phyloP scores from a whole-genome alignment of 2,888 invertebrate genomes.

The Dasysyrphus albostriatus region DNA sequence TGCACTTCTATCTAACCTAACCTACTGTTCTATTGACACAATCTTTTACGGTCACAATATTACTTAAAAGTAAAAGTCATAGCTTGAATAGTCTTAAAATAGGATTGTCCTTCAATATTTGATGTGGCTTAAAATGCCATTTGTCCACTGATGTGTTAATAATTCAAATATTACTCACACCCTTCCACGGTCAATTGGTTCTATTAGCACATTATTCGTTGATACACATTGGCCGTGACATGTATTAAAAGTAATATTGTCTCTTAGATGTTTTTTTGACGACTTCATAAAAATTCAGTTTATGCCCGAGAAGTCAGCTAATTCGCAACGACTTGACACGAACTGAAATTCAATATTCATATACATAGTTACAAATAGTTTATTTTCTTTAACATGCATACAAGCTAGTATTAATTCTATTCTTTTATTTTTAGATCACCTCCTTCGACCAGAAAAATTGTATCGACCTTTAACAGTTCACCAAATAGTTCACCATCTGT shows the following conservation, averaged over 20 bases:
- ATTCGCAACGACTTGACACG: slow-evolving; percentile 46
- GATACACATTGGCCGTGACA: slow-evolving; percentile 61
- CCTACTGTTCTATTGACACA: too few species aligned
- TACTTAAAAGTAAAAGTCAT: slow-evolving; percentile 3
- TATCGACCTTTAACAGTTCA: slow-evolving; percentile 78
- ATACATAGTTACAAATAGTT: not conserved
- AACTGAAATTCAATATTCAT: slow-evolving; percentile 48
- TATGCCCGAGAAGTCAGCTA: slow-evolving; percentile 49
- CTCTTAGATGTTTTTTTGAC: slow-evolving; percentile 44
- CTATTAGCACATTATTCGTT: slow-evolving; percentile 47
- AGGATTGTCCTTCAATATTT: slow-evolving; percentile 13
- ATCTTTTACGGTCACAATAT: too few species aligned
- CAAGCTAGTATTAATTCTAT: not conserved
- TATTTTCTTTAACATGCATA: not conserved
- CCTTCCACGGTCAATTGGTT: slow-evolving; percentile 29
- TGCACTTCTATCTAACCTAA: too few species aligned
- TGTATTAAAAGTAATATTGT: slow-evolving; percentile 77
- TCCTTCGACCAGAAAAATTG: slow-evolving; percentile 81
- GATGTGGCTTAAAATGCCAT: slow-evolving; percentile 12
- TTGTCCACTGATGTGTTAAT: slow-evolving; percentile 41
- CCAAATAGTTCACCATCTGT: slow-evolving; percentile 70
- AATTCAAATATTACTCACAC: slow-evolving; percentile 50
- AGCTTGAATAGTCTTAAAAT: not conserved
- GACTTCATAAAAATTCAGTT: slow-evolving; percentile 33
- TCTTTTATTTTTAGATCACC: slow-evolving; percentile 81